Evolutionary conservation across 2,888 invertebrate species (phyloP).

Genomic region (Oligia strigilis): DNA sequence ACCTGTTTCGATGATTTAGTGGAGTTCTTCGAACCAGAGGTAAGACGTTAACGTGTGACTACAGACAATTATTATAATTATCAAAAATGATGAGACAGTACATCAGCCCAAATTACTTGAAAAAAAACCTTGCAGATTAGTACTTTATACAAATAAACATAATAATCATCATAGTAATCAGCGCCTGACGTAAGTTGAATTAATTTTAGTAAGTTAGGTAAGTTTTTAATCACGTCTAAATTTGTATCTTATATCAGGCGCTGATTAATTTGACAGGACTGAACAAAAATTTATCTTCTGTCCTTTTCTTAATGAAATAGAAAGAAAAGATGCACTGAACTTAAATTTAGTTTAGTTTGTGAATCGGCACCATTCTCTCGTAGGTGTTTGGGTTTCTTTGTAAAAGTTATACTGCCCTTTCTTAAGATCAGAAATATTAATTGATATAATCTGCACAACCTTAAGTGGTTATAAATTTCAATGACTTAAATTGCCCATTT

Average conservation of each 20-base stretch:
- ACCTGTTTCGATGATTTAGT: conserved; percentile 16
- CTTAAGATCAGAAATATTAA: neutral
- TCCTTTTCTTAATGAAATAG: no score
- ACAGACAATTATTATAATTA: neutral
- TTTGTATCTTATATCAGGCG: no score
- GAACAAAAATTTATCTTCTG: no score
- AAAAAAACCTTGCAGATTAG: neutral
- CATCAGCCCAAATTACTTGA: neutral
- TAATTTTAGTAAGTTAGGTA: no score
- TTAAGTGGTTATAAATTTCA: neutral
- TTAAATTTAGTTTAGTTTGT: no score
- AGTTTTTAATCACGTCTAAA: no score
- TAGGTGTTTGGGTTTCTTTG: neutral
- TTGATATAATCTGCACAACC: neutral
- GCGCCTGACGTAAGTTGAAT: no score
- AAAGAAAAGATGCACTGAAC: no score
- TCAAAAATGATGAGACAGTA: neutral
- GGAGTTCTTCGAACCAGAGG: conserved; percentile 28
- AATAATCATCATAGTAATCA: no score
- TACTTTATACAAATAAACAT: neutral
- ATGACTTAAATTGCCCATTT: neutral
- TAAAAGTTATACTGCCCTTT: neutral
- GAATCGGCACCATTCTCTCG: neutral
- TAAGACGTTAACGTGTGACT: neutral
- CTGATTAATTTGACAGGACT: no score